phyloP scores from a whole-genome alignment of 1,140 invertebrate genomes.

The Reticulitermes speratus region DNA sequence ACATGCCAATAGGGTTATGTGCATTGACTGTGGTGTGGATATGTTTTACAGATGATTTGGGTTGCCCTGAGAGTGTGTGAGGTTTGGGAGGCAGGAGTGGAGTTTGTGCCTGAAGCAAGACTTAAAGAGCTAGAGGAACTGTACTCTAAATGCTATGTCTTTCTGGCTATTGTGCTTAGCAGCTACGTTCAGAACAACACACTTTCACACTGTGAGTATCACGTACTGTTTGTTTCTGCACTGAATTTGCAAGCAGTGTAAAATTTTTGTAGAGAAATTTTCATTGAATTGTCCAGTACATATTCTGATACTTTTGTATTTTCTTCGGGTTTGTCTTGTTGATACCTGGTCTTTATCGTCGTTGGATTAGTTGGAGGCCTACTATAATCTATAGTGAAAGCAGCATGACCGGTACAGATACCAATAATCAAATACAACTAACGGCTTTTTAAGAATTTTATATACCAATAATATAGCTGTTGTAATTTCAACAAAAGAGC shows the following conservation, averaged over 20 bases:
- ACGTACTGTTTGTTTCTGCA: conserved; percentile 40
- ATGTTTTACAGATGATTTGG: background rate
- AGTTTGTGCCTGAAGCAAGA: background rate
- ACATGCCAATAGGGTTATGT: background rate
- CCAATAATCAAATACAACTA: too few species aligned
- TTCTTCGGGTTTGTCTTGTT: too few species aligned
- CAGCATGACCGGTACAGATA: too few species aligned
- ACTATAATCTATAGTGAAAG: too few species aligned
- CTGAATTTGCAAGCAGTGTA: background rate
- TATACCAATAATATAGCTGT: too few species aligned
- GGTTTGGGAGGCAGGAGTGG: background rate
- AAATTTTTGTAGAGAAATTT: too few species aligned
- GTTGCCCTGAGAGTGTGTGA: background rate
- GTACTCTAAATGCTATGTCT: conserved; percentile 34
- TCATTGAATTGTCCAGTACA: too few species aligned
- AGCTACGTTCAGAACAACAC: conserved; percentile 4
- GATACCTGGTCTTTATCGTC: too few species aligned
- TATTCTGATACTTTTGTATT: too few species aligned
- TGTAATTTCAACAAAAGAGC: too few species aligned
- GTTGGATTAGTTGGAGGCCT: too few species aligned
- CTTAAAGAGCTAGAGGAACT: background rate
- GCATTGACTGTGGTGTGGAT: background rate
- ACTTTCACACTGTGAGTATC: background rate
- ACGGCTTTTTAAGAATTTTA: too few species aligned
- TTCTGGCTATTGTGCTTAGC: conserved; percentile 31